phyloP scores from a whole-genome alignment of 2,888 invertebrate species.

The Pristionchus fissidentatus region DNA sequence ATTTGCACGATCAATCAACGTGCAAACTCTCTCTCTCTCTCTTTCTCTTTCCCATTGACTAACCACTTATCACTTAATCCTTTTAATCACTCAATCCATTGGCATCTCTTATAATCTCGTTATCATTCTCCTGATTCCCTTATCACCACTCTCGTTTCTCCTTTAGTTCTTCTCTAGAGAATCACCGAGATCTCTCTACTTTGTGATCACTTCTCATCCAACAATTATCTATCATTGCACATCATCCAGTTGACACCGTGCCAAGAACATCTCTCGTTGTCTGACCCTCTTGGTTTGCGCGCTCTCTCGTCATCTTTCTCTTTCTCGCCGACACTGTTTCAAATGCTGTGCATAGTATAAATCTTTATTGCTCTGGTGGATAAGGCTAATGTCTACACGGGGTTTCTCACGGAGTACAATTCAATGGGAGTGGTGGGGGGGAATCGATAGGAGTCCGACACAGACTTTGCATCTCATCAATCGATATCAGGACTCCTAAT shows the following conservation, averaged over 20 bases:
- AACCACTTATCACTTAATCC: background rate
- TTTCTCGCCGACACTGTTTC: background rate
- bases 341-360: background rate
- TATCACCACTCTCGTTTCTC: slow-evolving; percentile 16
- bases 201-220: background rate
- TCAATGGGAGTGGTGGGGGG: background rate
- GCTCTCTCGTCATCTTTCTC: background rate
- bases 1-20: background rate
- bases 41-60: background rate
- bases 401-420: background rate
- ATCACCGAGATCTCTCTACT: too few species aligned
- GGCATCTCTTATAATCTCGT: background rate
- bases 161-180: slow-evolving; percentile 2
- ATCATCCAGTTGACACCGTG: background rate
- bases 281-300: background rate
- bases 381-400: slow-evolving; percentile 17
- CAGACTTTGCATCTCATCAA: too few species aligned
- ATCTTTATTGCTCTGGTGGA: background rate
- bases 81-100: background rate
- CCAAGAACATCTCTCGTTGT: too few species aligned
- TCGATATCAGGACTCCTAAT: too few species aligned
- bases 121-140: background rate
- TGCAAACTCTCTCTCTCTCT: background rate
- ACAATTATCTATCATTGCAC: background rate
- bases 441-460: background rate